phyloP scores from a whole-genome alignment of 2,888 invertebrate genomes.

The Pomacea canaliculata region DNA sequence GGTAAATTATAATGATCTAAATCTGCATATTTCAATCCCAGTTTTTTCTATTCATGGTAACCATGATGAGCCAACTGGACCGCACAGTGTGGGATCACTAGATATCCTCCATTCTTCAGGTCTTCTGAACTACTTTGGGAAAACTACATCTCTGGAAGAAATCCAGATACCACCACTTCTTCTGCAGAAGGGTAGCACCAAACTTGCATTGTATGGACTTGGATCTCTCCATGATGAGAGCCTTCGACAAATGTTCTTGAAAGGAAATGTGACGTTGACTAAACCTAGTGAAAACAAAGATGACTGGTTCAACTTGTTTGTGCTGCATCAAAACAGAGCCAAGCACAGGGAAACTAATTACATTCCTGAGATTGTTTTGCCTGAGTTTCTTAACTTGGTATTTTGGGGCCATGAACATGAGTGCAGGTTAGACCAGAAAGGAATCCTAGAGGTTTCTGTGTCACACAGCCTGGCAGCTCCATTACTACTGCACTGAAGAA shows the following conservation, averaged over 20 bases:
- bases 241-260: slow-evolving; percentile 74
- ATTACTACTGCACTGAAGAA: slow-evolving; percentile 93
- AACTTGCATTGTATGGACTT: slow-evolving; percentile 91
- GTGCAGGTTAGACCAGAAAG: slow-evolving; percentile 78
- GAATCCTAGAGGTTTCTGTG: slow-evolving; percentile 70
- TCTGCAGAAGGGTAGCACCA: slow-evolving; percentile 82
- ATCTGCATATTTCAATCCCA: slow-evolving; percentile 92
- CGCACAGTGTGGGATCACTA: slow-evolving; percentile 79
- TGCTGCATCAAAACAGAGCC: slow-evolving; percentile 83
- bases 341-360: slow-evolving; percentile 84
- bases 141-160: slow-evolving; percentile 78
- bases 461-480: slow-evolving; percentile 78
- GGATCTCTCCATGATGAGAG: slow-evolving; percentile 94
- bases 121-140: slow-evolving; percentile 95
- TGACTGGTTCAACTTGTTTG: slow-evolving; percentile 91
- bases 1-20: slow-evolving; percentile 95
- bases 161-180: slow-evolving; percentile 84
- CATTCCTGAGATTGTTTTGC: slow-evolving; percentile 83
- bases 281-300: slow-evolving; percentile 77
- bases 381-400: slow-evolving; percentile 88
- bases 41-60: slow-evolving; percentile 96
- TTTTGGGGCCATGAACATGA: slow-evolving; percentile 99
- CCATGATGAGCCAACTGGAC: slow-evolving; percentile 88
- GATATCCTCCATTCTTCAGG: slow-evolving; percentile 87
- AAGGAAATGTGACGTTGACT: slow-evolving; percentile 74